A percentile compares a stretch with the other conserved stretches of the same genome.
Evolutionary conservation across 2,888 invertebrate genomes (phyloP).

Genomic region (Nomada lathburiana): DNA sequence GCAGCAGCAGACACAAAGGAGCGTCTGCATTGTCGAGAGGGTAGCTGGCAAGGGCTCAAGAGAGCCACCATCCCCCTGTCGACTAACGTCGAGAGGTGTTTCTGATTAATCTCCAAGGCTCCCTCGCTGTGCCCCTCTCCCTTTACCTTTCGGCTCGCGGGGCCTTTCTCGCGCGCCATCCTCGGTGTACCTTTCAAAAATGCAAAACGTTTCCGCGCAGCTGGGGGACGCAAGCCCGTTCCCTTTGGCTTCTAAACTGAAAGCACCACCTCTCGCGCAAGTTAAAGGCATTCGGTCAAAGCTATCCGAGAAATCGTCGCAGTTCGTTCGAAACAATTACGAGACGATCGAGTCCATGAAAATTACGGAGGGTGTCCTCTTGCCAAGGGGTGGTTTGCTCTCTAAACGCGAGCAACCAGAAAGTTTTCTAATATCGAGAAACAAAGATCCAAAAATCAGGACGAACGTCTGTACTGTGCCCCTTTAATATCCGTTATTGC

Average conservation of each 20-base stretch:
- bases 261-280: no score
- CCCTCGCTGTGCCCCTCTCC: constrained; percentile 50
- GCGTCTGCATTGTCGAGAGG: constrained; percentile 76
- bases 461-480: constrained; percentile 10
- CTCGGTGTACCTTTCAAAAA: constrained; percentile 67
- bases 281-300: neutral
- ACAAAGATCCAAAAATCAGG: neutral
- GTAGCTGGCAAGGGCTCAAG: constrained; percentile 68
- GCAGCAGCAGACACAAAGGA: constrained; percentile 78
- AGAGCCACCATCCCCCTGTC: constrained; percentile 59
- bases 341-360: no score
- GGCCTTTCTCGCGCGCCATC: constrained; percentile 29
- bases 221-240: constrained; percentile 16
- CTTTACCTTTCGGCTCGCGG: constrained; percentile 26
- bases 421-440: constrained; percentile 31
- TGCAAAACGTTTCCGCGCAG: constrained; percentile 61
- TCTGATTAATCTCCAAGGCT: constrained; percentile 80
- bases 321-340: neutral
- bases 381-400: neutral
- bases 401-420: neutral
- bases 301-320: neutral
- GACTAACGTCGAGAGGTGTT: constrained; percentile 75
- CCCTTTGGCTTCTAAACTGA: neutral
- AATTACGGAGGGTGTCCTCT: no score
- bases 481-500: constrained; percentile 52